Evolutionary conservation across 2,113 vertebrate species (phyloP), one percentile per base, ranked within the genome.

Genomic region (Xenotilapia leptura): DNA sequence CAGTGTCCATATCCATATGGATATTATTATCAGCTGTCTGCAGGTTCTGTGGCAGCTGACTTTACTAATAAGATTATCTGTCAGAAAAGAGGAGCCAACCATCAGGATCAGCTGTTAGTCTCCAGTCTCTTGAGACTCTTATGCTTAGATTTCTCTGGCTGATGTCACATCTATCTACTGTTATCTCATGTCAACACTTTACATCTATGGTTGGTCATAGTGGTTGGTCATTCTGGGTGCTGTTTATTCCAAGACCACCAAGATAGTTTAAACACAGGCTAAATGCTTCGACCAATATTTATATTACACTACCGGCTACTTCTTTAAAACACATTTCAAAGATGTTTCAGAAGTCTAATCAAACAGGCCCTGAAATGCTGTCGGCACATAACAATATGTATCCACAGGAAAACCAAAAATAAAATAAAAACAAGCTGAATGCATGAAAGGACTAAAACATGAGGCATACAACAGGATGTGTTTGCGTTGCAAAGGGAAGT

Each of bases 61-160:
- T 51, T 49, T 51, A 77, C 45, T 77, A 77, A 77, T 77, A 77
- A 51, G 45, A 77, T 51, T 33, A 77, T 77, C 73, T 51, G 10
- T 11, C 0, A 51, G 73, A 77, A 77, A 33, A 33, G 15, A 49
- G 8, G 40, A 68, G 26, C 21, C 65, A 62, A 45, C n/a, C 28
- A 33, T 23, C 60, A n/a, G 58, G 80, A 81, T 84, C 70, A 86
- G 83, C 83, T 87, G 83, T 89, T 81, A 70, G 28, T 19, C n/a
- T 45, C 19, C 33, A 45, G 79, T 75, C 77, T 26, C 8, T 17
- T 62, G 54, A 60, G 26, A 49, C 81, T 68, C n/a, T 4, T 38
- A 7, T 40, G 49, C 26, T 79, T 4, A 14, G 11, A 26, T 65
- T 47, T 81, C 4, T 79, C 19, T 56, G 65, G 38, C 55, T 47